Conservation (phyloP, 2,797 vertebrate species). For the Pitangus sulphuratus region DNA sequence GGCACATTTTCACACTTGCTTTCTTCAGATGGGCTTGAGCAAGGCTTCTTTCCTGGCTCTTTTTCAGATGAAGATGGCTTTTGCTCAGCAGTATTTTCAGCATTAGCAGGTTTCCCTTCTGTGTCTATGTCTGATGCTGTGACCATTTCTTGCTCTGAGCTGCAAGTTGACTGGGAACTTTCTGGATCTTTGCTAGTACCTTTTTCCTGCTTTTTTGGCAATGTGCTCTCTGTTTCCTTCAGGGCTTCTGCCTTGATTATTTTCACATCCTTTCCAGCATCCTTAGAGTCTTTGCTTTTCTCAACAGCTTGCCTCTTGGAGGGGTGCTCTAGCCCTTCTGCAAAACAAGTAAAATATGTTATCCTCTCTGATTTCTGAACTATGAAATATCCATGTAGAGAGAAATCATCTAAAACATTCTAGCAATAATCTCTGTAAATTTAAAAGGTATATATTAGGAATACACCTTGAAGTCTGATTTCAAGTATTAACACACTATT, state of each 20-base stretch:
- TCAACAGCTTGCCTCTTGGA: constrained; percentile 72
- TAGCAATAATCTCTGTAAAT: not conserved
- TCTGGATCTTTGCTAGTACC: not conserved
- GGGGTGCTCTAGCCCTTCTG: constrained; percentile 80
- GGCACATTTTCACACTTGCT: constrained; percentile 50
- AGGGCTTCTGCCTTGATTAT: constrained; percentile 28
- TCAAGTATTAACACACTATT: not conserved
- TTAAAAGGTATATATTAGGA: not conserved
- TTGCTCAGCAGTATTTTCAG: constrained; percentile 37
- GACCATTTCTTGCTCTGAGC: constrained; percentile 22
- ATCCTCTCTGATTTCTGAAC: not conserved
- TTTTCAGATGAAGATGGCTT: constrained; percentile 41
- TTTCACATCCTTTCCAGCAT: constrained; percentile 64
- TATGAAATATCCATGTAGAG: not conserved
- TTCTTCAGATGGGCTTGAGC: constrained; percentile 41
- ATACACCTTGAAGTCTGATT: not conserved
- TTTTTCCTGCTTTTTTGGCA: constrained; percentile 60
- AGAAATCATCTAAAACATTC: not conserved
- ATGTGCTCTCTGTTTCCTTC: constrained; percentile 29
- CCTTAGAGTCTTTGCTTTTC: constrained; percentile 61
- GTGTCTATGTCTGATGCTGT: not conserved
- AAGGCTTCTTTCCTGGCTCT: constrained; percentile 66
- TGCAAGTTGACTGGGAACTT: not conserved
- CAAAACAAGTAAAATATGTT: constrained; percentile 50
- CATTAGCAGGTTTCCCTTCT: constrained; percentile 18